phyloP scores from a whole-genome alignment of 2,888 invertebrate genomes.

The Cataglyphis albicans region DNA sequence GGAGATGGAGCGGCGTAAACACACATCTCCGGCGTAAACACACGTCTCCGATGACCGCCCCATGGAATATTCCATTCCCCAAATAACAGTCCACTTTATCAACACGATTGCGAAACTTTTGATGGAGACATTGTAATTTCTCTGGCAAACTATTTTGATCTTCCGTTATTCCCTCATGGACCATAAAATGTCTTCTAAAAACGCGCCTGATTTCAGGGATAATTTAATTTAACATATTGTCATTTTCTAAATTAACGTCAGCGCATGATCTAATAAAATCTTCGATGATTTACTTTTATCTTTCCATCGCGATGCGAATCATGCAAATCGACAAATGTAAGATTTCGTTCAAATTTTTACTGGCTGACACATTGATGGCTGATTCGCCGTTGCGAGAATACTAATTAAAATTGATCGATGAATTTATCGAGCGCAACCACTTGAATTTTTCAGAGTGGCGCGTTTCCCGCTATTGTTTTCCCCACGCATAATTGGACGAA shows the following conservation, averaged over 20 bases:
- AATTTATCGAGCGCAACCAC: slow-evolving; percentile 63
- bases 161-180: slow-evolving; percentile 13
- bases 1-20: slow-evolving; percentile 54
- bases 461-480: slow-evolving; percentile 80
- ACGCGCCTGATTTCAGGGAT: background rate
- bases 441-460: slow-evolving; percentile 72
- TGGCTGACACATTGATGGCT: background rate
- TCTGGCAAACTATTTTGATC: slow-evolving; percentile 30
- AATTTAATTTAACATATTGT: background rate
- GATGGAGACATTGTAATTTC: slow-evolving; percentile 9
- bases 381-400: slow-evolving; percentile 21
- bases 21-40: slow-evolving; percentile 47
- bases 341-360: background rate
- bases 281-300: background rate
- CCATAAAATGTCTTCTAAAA: background rate
- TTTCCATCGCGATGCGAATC: background rate
- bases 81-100: slow-evolving; percentile 64
- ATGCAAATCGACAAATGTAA: background rate
- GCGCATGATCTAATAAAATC: background rate
- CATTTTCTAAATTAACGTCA: background rate
- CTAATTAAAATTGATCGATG: slow-evolving; percentile 70
- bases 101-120: slow-evolving; percentile 39
- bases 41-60: slow-evolving; percentile 16
- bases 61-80: slow-evolving; percentile 58
- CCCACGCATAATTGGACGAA: slow-evolving; percentile 54